Evolutionary conservation across 2,113 vertebrate genomes (phyloP), one percentile per base, ranked within the genome.

Genomic region (Motacilla tschutschensis): DNA sequence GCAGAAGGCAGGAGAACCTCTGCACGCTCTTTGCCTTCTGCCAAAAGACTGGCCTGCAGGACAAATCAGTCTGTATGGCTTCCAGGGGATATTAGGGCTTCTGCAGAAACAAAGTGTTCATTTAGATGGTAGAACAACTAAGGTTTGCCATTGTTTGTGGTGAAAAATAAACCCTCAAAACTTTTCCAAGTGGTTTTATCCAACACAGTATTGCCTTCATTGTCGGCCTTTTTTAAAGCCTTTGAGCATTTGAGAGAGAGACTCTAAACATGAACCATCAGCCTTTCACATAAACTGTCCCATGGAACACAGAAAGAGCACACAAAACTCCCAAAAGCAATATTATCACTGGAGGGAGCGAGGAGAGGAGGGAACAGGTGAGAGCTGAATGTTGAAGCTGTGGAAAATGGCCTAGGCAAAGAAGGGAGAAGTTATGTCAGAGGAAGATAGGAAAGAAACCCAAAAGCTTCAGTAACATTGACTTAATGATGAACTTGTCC

Each of bases 211-310:
- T 41, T 74, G n/a, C 19, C 47, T 76, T 64, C 29, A 38, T 24
- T 47, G 14, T 40, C 1, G 5, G 14, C 9, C 8, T 29, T 65
- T 85, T 82, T 69, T 19, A 70, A 79, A 82, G 26, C 25, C 29
- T 20, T 75, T 86, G 36, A 75, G 22, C 17, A 29, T 72, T 75
- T 79, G 48, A 78, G 46, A 55, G 31, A 51, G 41, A 80, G 25
- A 46, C 31, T 33, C 6, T 44, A 64, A 83, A 64, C 17, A 44
- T 15, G 17, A 69, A 38, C 7, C 3, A 3, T 17, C 0, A 0
- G 7, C 82, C 59, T 89, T 65, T 79, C 4, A 3, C 29, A 35
- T 79, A 54, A 79, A 69, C 5, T 20, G 76, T 89, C 26, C 46
- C 26, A 28, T n/a, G 10, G 20, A 6, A 75, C 26, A 36, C 17